phyloP scores from a whole-genome alignment of 2,797 vertebrate species.

The Spea hammondii region DNA sequence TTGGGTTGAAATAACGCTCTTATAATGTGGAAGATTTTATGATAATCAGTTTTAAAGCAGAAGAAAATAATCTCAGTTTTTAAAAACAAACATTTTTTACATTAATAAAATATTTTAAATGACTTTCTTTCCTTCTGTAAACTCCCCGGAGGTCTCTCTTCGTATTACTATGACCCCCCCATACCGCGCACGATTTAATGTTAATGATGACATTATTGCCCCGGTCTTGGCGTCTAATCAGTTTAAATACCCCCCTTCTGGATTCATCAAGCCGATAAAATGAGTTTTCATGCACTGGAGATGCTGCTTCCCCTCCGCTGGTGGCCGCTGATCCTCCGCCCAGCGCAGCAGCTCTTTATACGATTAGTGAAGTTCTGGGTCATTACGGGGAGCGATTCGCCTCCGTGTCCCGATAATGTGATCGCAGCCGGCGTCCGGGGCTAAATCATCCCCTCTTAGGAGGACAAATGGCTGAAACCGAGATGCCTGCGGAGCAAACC shows the following conservation, averaged over 20 bases:
- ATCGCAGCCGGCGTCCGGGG: conserved; percentile 33
- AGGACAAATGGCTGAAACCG: background rate
- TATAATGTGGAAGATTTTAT: too few relatives aligned
- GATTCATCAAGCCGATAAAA: conserved; percentile 62
- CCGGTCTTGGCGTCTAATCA: conserved; percentile 58
- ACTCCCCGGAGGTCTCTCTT: too few relatives aligned
- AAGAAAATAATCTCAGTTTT: too few relatives aligned
- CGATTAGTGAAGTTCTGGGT: conserved; percentile 57
- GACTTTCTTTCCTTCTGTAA: too few relatives aligned
- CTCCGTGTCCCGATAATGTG: conserved; percentile 58
- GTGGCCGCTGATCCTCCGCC: conserved; percentile 61
- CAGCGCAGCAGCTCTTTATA: conserved; percentile 63
- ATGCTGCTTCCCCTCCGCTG: conserved; percentile 47
- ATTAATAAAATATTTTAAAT: too few relatives aligned
- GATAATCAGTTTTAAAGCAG: too few relatives aligned
- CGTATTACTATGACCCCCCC: background rate
- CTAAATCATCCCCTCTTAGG: conserved; percentile 12
- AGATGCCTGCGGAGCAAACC: background rate
- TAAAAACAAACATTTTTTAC: too few relatives aligned
- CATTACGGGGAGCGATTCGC: conserved; percentile 58
- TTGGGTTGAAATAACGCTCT: too few relatives aligned
- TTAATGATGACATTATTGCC: conserved; percentile 39
- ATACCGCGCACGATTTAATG: background rate
- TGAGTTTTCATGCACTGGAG: conserved; percentile 61
- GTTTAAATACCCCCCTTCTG: conserved; percentile 56